Evolutionary conservation across 2,888 invertebrate genomes (phyloP), one percentile per base, ranked within the genome.

Genomic region (Candidula unifasciata): DNA sequence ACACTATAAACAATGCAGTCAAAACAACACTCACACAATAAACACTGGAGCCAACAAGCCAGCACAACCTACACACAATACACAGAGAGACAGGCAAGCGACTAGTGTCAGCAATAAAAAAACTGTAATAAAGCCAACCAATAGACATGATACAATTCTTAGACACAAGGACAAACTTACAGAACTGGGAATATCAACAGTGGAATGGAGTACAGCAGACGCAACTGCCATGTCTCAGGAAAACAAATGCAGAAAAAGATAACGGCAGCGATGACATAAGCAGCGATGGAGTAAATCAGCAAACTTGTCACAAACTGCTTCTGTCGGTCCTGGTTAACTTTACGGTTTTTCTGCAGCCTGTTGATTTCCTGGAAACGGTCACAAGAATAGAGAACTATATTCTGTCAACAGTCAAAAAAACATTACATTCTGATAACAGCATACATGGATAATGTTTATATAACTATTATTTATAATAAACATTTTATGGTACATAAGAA

Each of bases 211-310:
- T 97, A 97, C 87, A 97, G 94, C 83, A 97, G 91, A 86, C 96
- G 95, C 89, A 97, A 96, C 87, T 95, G 94, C 94, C 96, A 95
- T 89, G 96, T 96, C 83, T 96, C 95, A 85, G 96, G 96, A 86
- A 97, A 96, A 88, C 96, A 97, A 89, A 96, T 96, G 94, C 97
- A 96, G 92, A 96, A 97, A 93, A 97, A 96, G 10, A 96, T 92
- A 57, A 96, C 93, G 10, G 96, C 96, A 87, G 96, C 95, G 69
- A 96, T 92, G 73, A 97, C 95, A 90, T 95, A 95, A 10, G 94
- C 81, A 8, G 94, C 87, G 27, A 94, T 93, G 24, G 95, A 95
- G 89, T 94, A 94, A 57, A 96, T 93, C 54, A 96, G 95, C 80
- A 98, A 95, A 90, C 96, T 96, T 69, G 96, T 96, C 78, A 97